Conservation (phyloP, 2,113 vertebrate genomes). For the Natator depressus region DNA sequence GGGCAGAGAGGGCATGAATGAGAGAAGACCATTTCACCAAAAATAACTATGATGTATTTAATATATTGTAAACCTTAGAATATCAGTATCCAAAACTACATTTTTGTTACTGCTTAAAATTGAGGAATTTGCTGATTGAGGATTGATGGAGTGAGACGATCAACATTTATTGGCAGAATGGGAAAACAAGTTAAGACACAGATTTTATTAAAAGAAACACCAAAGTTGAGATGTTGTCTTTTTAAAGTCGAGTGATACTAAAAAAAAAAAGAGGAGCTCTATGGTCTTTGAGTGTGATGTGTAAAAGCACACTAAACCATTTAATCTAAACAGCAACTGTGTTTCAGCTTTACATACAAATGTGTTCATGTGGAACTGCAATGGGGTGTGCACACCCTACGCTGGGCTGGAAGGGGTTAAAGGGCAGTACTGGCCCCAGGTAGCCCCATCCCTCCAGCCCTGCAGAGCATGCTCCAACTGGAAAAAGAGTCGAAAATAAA, state of each 20-base stretch:
- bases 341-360: rapidly evolving
- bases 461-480: not conserved
- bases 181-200: constrained; percentile 28
- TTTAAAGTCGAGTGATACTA: constrained; percentile 16
- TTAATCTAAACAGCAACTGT: not conserved
- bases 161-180: not conserved
- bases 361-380: not conserved
- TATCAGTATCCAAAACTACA: not conserved
- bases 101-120: constrained; percentile 7
- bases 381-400: not conserved
- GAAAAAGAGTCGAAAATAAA: not conserved
- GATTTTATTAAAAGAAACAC: not conserved
- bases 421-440: not conserved
- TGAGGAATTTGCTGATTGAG: constrained; percentile 10
- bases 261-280: not conserved
- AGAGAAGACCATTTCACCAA: not conserved
- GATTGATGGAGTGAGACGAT: not conserved
- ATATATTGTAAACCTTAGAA: not conserved
- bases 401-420: not conserved
- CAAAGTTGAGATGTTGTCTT: not conserved
- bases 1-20: not conserved
- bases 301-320: not conserved
- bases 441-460: not conserved
- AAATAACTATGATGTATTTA: not conserved
- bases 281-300: not conserved